phyloP scores from a whole-genome alignment of 2,113 vertebrate genomes.

The Hiodon alosoides region DNA sequence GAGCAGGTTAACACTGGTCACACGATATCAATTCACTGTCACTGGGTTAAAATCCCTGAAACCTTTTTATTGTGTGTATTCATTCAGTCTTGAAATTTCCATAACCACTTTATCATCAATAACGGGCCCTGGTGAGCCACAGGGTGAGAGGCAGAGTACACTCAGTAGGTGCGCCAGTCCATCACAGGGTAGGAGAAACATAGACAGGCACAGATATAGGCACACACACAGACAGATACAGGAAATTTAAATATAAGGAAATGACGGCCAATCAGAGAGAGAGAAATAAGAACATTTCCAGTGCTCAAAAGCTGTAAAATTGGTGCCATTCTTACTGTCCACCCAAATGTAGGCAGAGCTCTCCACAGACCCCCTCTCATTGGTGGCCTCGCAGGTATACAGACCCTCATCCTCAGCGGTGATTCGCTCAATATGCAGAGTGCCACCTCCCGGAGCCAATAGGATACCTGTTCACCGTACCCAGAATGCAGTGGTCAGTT shows the following conservation, averaged over 20 bases:
- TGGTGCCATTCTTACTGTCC: constrained; percentile 62
- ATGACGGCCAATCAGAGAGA: background rate
- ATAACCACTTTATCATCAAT: too few species aligned
- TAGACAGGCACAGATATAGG: too few species aligned
- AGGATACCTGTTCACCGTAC: constrained; percentile 70
- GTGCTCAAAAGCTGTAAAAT: background rate
- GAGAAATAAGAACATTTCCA: background rate
- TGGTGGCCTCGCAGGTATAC: constrained; percentile 81
- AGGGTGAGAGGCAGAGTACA: too few species aligned
- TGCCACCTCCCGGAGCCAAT: constrained; percentile 72
- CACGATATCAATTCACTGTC: too few species aligned
- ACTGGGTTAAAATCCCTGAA: too few species aligned
- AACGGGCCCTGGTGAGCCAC: too few species aligned
- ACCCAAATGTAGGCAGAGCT: constrained; percentile 80
- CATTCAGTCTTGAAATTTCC: too few species aligned
- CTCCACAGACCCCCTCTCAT: constrained; percentile 76
- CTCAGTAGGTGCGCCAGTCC: too few species aligned
- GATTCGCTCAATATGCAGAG: constrained; percentile 83
- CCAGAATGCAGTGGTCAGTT: constrained; percentile 9
- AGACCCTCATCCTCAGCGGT: constrained; percentile 82
- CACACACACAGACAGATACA: too few species aligned
- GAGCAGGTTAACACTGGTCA: too few species aligned
- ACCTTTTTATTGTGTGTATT: too few species aligned
- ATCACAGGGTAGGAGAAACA: too few species aligned
- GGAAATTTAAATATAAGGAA: background rate